Base-by-base conservation (phyloP, 2,888 invertebrate species). In the Erynnis tages region DNA sequence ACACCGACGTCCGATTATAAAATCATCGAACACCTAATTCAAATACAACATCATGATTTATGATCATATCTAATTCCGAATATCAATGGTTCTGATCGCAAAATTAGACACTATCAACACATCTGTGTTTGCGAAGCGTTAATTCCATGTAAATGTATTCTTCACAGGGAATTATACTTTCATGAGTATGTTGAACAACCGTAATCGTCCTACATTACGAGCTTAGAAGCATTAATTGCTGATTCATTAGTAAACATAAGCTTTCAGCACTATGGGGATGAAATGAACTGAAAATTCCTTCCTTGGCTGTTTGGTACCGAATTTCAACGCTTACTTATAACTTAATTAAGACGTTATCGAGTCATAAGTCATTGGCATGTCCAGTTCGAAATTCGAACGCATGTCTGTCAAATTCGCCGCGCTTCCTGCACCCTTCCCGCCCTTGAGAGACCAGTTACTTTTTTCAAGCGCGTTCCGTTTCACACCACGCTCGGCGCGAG, bases 361-460 rank as follows among this genome's bases (percentile, higher is more conserved):
- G n/a, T 5, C 50, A 49, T 55, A 14, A 16, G 52, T 49, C 54
- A 56, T 55, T 56, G 55, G 55, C 55, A 27, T n/a, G 61, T 56
- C 60, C 59, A 61, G 60, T 58, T 64, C 65, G 62, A 72, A 78
- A 69, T 74, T 72, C 59, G 69, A 66, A 71, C 67, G 67, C 61
- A 64, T 65, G 62, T 66, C 63, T 68, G 72, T 77, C 77, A 76
- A 84, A 82, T 76, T 71, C 57, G 65, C 69, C 74, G 65, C 65
- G 79, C 79, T 86, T 85, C 87, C 86, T 84, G 82, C 83, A 83
- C 84, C 86, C 86, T 84, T 82, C 76, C 78, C 81, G 86, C 85
- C 86, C 87, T 87, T 86, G 86, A 85, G 71, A 65, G 69, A 64
- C 86, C 86, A 67, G 79, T 86, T 86, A 86, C 87, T 86, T 87